phyloP scores from a whole-genome alignment of 1,140 invertebrate species.

The Cecropterus lyciades region DNA sequence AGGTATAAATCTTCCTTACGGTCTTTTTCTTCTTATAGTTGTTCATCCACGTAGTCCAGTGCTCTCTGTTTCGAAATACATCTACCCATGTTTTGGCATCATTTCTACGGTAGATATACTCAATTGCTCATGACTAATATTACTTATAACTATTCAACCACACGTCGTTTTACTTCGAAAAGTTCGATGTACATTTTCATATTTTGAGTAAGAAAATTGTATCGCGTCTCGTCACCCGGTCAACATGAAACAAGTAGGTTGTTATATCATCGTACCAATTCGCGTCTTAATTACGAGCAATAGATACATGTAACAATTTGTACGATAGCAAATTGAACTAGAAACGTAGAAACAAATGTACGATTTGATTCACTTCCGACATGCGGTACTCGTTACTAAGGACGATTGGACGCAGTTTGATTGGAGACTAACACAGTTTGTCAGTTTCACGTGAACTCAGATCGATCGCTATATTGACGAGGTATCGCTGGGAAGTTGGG shows the following conservation, averaged over 20 bases:
- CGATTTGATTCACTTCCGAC: slow-evolving; percentile 20
- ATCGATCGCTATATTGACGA: slow-evolving; percentile 3
- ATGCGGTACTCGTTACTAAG: slow-evolving; percentile 7
- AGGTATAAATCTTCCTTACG: too few species aligned
- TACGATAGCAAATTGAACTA: slow-evolving; percentile 30
- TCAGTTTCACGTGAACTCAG: not conserved
- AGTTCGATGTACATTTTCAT: not conserved
- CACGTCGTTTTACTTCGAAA: too few species aligned
- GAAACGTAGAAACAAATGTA: slow-evolving; percentile 28
- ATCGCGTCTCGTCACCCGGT: slow-evolving; percentile 1
- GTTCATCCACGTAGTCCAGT: too few species aligned
- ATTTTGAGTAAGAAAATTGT: too few species aligned
- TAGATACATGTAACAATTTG: slow-evolving; percentile 34
- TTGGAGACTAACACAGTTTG: slow-evolving; percentile 24
- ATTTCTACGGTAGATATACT: too few species aligned
- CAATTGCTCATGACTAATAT: too few species aligned
- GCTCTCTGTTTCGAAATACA: too few species aligned
- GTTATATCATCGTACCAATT: slow-evolving; percentile 18
- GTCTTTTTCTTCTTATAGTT: too few species aligned
- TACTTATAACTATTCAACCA: too few species aligned
- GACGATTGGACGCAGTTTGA: slow-evolving; percentile 24
- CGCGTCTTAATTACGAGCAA: slow-evolving; percentile 29
- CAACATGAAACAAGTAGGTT: not conserved
- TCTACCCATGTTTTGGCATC: too few species aligned
- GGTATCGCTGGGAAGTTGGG: not conserved